These are phyloP conservation scores for Garrulus glandarius DNA, from an alignment of 2,797 vertebrate species.

Conservation along the genomic window DNA sequence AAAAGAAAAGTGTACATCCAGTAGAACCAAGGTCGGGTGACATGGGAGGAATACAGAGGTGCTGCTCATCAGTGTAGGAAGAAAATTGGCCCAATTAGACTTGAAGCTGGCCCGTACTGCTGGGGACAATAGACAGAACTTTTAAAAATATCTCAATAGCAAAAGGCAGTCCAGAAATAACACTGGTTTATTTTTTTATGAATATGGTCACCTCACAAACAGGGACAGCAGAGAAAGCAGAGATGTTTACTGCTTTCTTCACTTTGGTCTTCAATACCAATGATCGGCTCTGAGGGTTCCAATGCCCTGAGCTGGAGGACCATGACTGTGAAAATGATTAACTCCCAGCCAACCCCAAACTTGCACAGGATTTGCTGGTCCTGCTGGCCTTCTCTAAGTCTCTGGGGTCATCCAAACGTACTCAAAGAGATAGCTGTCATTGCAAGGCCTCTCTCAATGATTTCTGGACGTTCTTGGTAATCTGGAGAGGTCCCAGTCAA, in stretches of 20 bases:
- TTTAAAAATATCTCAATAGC: background rate
- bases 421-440: background rate
- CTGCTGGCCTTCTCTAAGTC: background rate
- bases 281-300: background rate
- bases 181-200: background rate
- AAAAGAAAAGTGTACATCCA: background rate
- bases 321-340: background rate
- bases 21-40: background rate
- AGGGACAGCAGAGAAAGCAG: background rate
- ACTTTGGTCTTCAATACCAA: fast-evolving
- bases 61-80: background rate
- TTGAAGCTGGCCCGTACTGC: background rate
- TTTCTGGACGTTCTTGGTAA: background rate
- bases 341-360: background rate
- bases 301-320: background rate
- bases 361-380: background rate
- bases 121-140: background rate
- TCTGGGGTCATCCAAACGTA: background rate
- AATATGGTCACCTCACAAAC: background rate
- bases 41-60: background rate
- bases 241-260: background rate
- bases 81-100: background rate
- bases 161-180: background rate
- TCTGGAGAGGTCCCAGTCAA: background rate
- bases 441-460: background rate